phyloP scores from a whole-genome alignment of 2,888 invertebrate species.

The Tetheella fluctuosa region DNA sequence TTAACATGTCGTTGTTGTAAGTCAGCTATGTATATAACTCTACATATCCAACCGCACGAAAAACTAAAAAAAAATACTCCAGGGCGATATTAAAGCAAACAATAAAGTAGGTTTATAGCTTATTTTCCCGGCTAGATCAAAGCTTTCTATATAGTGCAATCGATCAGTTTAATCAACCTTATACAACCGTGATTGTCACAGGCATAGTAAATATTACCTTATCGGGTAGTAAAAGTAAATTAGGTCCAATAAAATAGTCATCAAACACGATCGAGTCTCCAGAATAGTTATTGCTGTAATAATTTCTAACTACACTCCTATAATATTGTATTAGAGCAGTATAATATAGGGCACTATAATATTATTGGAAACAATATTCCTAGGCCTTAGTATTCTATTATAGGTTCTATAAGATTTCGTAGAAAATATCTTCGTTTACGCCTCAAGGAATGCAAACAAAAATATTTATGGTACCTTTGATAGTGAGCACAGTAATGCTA shows the following conservation, averaged over 20 bases:
- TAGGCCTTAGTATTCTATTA: background rate
- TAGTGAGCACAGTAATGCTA: too few species aligned
- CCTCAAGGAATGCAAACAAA: too few species aligned
- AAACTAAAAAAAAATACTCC: background rate
- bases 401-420: background rate
- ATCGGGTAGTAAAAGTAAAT: conserved; percentile 20
- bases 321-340: background rate
- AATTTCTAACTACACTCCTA: background rate
- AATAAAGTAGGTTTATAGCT: conserved; percentile 4
- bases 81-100: background rate
- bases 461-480: too few species aligned
- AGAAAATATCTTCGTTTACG: too few species aligned
- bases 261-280: conserved; percentile 13
- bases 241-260: conserved; percentile 15
- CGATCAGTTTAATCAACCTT: conserved; percentile 14
- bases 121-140: conserved; percentile 2
- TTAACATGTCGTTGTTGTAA: too few species aligned
- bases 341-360: background rate
- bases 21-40: too few species aligned
- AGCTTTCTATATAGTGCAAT: conserved; percentile 10
- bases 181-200: conserved; percentile 13
- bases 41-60: background rate
- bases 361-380: conserved; percentile 4
- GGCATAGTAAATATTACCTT: conserved; percentile 17
- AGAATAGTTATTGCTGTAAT: conserved; percentile 11